Evolutionary conservation across 2,113 vertebrate genomes (phyloP).

Genomic region (Rhizomys pruinosus): DNA sequence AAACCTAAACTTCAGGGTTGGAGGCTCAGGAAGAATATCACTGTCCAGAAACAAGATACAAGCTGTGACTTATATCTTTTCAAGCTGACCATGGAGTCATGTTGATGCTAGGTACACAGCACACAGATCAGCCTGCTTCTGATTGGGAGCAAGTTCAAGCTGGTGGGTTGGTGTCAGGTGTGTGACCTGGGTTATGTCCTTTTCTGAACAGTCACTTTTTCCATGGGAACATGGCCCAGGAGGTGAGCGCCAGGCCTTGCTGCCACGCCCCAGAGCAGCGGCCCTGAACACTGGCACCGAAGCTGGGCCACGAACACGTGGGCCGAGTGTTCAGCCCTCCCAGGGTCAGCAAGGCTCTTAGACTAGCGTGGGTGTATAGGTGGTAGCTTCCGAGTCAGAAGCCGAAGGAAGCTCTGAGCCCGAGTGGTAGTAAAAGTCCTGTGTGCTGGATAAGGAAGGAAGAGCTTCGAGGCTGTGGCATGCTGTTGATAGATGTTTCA

Average conservation of each 20-base stretch:
- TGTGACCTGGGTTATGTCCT: neutral
- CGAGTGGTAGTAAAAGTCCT: neutral
- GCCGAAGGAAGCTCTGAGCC: constrained; percentile 31
- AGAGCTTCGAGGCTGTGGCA: neutral
- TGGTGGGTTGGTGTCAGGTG: neutral
- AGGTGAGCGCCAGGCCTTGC: neutral
- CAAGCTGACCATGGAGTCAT: neutral
- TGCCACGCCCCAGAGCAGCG: too few species aligned
- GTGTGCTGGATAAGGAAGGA: neutral
- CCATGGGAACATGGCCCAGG: too few species aligned
- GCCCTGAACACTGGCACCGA: too few species aligned
- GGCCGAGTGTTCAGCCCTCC: neutral
- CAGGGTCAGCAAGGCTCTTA: neutral
- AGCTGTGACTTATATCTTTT: neutral
- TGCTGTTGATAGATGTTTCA: neutral
- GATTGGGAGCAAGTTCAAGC: neutral
- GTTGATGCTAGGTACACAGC: neutral
- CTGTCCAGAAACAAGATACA: neutral
- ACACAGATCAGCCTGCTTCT: too few species aligned
- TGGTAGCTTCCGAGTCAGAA: neutral
- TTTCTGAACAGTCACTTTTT: neutral
- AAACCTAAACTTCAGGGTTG: neutral
- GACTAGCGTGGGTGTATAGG: neutral
- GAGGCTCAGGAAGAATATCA: neutral
- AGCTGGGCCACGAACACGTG: too few species aligned